Base-by-base conservation (phyloP, 2,797 vertebrate genomes). In the Naso thynnoides region DNA sequence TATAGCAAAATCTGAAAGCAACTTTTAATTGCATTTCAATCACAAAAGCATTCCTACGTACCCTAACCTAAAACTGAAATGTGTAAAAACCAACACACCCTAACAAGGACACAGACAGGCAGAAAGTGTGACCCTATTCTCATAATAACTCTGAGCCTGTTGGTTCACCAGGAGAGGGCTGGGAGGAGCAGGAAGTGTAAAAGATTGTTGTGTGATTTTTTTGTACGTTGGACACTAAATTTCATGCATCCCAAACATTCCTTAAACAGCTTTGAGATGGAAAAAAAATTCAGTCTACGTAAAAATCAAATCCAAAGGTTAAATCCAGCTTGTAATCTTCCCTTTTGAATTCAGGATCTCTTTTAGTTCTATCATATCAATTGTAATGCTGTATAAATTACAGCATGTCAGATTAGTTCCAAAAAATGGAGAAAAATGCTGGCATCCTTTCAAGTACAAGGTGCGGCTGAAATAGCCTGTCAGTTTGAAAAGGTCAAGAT, bases 401-500 rank as follows among this genome's bases (percentile, higher is more conserved):
- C 21, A 29, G 33, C 48, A 58, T 47, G 72, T 83, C 60, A 73
- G 47, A 78, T 72, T 70, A 61, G 39, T 56, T 68, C 53, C 38
- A 64, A 54, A 6, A 79, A 74, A 70, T 21, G 47, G n/a, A 53
- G 56, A 50, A 64, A 41, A 63, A 52, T 36, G 26, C 48, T 69
- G 77, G 64, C 58, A 76, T 64, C 23, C 21, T 54, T 65, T 82
- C 72, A 66, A 50, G 57, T 49, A 26, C 29, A 23, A 71, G 82
- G 78, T 60, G 75, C 36, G 77, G 60, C 72, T 74, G 68, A 58
- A 86, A 71, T 39, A 41, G 48, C 77, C 61, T 79, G 81, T 74
- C 80, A 81, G 60, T 76, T 70, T 87, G 79, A 91, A 86, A 88
- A 90, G 85, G 81, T 90, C 77, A 82, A 27, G 21, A 39, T 55